Percentiles rank a stretch among this genome's conserved stretches.
Evolutionary conservation across 2,888 invertebrate genomes (phyloP).

Genomic region (Mantis religiosa): DNA sequence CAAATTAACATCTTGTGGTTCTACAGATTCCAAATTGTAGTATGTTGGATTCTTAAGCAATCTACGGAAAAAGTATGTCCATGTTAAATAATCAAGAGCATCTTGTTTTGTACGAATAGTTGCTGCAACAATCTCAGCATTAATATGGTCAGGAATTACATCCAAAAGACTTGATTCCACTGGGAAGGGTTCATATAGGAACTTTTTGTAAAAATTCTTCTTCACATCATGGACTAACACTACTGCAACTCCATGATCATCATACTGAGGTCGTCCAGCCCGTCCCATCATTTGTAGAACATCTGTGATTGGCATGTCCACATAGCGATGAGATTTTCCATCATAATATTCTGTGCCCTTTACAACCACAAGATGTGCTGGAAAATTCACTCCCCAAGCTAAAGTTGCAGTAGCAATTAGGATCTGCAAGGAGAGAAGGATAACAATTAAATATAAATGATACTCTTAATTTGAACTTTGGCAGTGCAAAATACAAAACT

Average conservation of each 20-base stretch:
- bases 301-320: slow-evolving; percentile 99
- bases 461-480: background rate
- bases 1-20: slow-evolving; percentile 62
- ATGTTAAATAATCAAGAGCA: slow-evolving; percentile 93
- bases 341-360: slow-evolving; percentile 99
- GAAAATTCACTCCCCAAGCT: slow-evolving; percentile 99
- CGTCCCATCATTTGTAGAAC: slow-evolving; percentile 99
- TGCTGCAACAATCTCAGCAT: slow-evolving; percentile 94
- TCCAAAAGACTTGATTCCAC: slow-evolving; percentile 92
- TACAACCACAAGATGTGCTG: slow-evolving; percentile 95
- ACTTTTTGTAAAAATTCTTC: slow-evolving; percentile 98
- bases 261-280: slow-evolving; percentile 96
- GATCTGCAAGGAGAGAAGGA: slow-evolving; percentile 51
- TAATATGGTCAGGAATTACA: slow-evolving; percentile 93
- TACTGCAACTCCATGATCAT: slow-evolving; percentile 84
- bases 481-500: too few species aligned
- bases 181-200: slow-evolving; percentile 98
- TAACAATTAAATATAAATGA: background rate
- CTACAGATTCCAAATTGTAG: slow-evolving; percentile 72
- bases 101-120: slow-evolving; percentile 91
- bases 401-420: slow-evolving; percentile 94
- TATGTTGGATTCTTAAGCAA: slow-evolving; percentile 73
- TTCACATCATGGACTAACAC: slow-evolving; percentile 92
- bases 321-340: slow-evolving; percentile 92
- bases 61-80: slow-evolving; percentile 94